Evolutionary conservation across 2,113 vertebrate genomes (phyloP), one percentile per base, ranked within the genome.

Genomic region (Poeciliopsis occidentalis): DNA sequence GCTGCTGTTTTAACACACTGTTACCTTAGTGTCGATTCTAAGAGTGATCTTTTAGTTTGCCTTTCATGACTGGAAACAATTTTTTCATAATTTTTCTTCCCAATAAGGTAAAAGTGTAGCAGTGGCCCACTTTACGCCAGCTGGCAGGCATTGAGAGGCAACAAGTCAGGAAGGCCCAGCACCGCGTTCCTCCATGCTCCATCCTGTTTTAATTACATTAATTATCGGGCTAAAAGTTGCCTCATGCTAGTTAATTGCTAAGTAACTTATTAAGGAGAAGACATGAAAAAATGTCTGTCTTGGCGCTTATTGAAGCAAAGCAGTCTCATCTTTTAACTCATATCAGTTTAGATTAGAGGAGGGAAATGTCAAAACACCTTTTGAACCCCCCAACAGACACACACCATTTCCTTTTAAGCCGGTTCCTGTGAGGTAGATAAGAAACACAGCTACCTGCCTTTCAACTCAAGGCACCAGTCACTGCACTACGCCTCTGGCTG

Each of bases 301-400:
- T 57, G 51, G 7, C 7, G 24, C 22, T 8, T 1, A 57, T n/a
- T 57, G 8, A 57, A 57, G n/a, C 7, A 57, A 57, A 57, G 22
- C 22, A 57, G 51, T 8, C 22, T 57, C 60, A 76, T 79, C 70
- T 74, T 73, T 71, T 47, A 75, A 73, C 64, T 62, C 51, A 8
- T 24, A 12, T 64, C 34, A 29, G 11, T 69, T 83, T 84, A 85
- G 83, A 86, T 78, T 86, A 81, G 51, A 83, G 86, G 76, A 75
- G 80, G 27, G 75, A 71, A 63, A 54, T 79, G 83, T 87, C 80
- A 76, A 64, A 79, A 75, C 67, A 79, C 64, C 60, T 76, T 67
- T 65, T 34, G 76, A 82, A 78, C 61, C 41, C 31, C 76, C 69
- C 60, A 41, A 41, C 34, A 54, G n/a, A 76, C 22, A 39, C 64